phyloP scores from a whole-genome alignment of 2,797 vertebrate genomes.

The Takifugu ocellatus region DNA sequence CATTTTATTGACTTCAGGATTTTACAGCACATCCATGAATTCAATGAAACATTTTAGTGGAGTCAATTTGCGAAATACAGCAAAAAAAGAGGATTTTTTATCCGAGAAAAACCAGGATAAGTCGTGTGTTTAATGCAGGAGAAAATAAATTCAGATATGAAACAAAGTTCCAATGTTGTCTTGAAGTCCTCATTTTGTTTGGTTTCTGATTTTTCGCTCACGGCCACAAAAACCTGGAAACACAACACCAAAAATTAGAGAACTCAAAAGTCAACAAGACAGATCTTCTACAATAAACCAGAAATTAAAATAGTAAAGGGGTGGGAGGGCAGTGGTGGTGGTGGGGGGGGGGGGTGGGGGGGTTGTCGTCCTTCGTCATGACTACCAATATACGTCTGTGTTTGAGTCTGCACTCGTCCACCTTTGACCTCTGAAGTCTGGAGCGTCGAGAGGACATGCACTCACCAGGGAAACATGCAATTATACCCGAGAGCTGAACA shows the following conservation, averaged over 20 bases:
- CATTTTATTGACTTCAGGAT: constrained; percentile 34
- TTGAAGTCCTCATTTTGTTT: too few species aligned
- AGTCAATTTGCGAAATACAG: background rate
- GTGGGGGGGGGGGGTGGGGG: background rate
- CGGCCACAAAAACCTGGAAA: too few species aligned
- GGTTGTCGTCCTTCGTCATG: constrained; percentile 29
- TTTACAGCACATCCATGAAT: background rate
- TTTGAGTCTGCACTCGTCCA: constrained; percentile 36
- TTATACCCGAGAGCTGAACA: constrained; percentile 35
- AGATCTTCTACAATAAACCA: constrained; percentile 13
- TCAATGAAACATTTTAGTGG: background rate
- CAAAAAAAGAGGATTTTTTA: background rate
- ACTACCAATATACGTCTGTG: constrained; percentile 48
- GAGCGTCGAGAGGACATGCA: constrained; percentile 36
- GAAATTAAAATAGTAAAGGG: background rate
- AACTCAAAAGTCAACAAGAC: too few species aligned
- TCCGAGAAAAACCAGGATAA: background rate
- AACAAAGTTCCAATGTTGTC: too few species aligned
- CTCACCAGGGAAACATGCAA: constrained; percentile 39
- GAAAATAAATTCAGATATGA: background rate
- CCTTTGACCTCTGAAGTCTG: constrained; percentile 59
- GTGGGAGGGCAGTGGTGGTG: background rate
- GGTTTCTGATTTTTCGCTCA: too few species aligned
- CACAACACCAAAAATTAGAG: too few species aligned
- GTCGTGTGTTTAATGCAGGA: background rate